Conservation (phyloP, 2,113 vertebrate genomes). For the Ramphastos sulfuratus region DNA sequence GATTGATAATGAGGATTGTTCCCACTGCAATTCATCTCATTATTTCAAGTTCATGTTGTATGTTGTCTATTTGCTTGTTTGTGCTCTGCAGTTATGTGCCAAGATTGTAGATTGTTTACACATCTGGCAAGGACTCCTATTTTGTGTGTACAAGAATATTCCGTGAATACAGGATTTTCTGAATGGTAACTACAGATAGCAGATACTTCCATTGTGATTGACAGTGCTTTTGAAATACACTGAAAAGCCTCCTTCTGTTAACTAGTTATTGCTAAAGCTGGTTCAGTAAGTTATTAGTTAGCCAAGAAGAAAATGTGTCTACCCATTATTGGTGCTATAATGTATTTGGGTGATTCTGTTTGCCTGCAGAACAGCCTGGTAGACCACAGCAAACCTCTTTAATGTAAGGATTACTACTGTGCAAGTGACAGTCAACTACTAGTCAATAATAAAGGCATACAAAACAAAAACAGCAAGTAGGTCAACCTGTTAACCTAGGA, state of each 20-base stretch:
- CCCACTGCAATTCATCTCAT: not conserved
- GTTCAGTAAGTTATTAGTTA: not conserved
- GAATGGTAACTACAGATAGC: not conserved
- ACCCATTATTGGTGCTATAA: not conserved
- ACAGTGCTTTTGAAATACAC: not conserved
- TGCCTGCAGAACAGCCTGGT: not conserved
- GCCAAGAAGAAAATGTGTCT: not conserved
- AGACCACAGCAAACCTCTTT: not conserved
- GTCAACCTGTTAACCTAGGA: not conserved
- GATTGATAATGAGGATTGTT: not conserved
- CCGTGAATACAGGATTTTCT: not conserved
- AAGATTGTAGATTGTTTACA: not conserved
- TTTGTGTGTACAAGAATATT: not conserved
- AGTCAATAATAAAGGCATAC: not conserved
- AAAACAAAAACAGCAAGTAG: not conserved
- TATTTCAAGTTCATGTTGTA: not conserved
- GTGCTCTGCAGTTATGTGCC: not conserved
- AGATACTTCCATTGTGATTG: not conserved
- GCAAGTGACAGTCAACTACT: not conserved
- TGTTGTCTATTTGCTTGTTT: not conserved
- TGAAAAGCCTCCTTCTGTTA: not conserved
- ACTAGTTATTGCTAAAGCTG: not conserved
- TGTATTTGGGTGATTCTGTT: not conserved
- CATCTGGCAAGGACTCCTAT: not conserved
- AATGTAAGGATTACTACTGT: not conserved